These are phyloP conservation scores for Ditylenchus weischeri DNA, from an alignment of 2,888 invertebrate genomes.

Conservation along the genomic window DNA sequence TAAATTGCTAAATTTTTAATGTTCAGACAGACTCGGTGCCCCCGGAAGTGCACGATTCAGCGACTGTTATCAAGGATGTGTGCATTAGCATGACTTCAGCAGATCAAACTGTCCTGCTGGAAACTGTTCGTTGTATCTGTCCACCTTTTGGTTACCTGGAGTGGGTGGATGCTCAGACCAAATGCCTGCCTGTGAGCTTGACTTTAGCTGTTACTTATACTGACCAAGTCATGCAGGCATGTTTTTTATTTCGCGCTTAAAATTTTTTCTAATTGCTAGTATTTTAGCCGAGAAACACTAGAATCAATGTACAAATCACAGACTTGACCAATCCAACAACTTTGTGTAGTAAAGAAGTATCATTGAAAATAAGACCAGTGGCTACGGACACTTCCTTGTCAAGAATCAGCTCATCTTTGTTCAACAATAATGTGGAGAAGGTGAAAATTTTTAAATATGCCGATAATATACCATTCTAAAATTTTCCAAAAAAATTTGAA, in stretches of 20 bases:
- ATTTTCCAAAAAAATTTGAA: neutral
- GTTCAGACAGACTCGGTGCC: constrained; percentile 30
- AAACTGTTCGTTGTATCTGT: constrained; percentile 36
- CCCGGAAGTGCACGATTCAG: constrained; percentile 33
- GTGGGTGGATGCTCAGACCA: constrained; percentile 29
- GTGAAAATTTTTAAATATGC: neutral
- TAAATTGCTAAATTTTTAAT: neutral
- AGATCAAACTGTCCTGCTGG: constrained; percentile 30
- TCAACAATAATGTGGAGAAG: constrained; percentile 9
- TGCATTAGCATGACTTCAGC: constrained; percentile 29
- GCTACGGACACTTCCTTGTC: constrained; percentile 31
- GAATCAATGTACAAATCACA: constrained; percentile 31
- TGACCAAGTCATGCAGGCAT: constrained; percentile 31
- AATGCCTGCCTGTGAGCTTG: constrained; percentile 24
- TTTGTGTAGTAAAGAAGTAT: constrained; percentile 27
- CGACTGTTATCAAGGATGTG: constrained; percentile 39
- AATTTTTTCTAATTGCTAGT: neutral
- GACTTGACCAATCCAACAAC: constrained; percentile 27
- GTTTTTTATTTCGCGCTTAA: neutral
- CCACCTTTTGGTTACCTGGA: constrained; percentile 42
- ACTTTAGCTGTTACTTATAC: constrained; percentile 36
- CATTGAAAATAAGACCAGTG: constrained; percentile 24
- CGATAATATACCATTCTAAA: neutral
- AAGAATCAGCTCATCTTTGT: constrained; percentile 25
- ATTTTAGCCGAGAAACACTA: constrained; percentile 32